Evolutionary conservation across 1,140 invertebrate species (phyloP), one percentile per base, ranked within the genome.

Genomic region (Drosophila pachea): DNA sequence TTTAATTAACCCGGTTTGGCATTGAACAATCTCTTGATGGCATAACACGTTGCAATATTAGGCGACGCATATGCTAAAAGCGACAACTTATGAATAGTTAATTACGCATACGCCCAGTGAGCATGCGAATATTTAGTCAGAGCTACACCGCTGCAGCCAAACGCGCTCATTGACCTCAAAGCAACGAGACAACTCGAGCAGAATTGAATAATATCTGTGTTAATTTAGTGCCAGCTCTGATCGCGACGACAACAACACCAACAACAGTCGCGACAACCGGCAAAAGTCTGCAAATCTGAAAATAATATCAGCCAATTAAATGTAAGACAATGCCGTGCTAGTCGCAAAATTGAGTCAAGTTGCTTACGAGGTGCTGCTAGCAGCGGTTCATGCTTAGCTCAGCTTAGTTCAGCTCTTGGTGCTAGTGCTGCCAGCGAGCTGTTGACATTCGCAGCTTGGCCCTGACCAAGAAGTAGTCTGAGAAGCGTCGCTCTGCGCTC

Each of bases 381-480:
- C 67, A 40, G 52, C 16, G 48, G 54, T 32, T 59, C 67, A 62
- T 73, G 70, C 62, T 58, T 53, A 45, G 40, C 40, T 29, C 40
- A 49, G 52, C 53, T 50, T 31, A 68, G 43, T 42, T 43, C 42
- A 33, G 47, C 9, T n/a, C n/a, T 6, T 49, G 47, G 2, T 12
- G 45, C 8, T 55, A n/a, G 9, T 56, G 53, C 14, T 36, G 14
- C 4, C 12, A 71, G 73, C 4, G 16, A 71, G 73, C 73, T 74
- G 81, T 81, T 86, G 81, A 86, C 81, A 86, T 86, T 86, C 81
- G 81, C 76, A 58, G 63, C 76, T 81, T 72, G 81, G 68, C 81
- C 81, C 63, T 86, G 81, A 86, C 81, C 81, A 86, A 86, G 81
- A 86, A 86, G 81, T 72, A 72, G 76, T 72, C 66, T 84, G 54